phyloP scores from a whole-genome alignment of 2,113 vertebrate genomes.

The Podiceps cristatus region DNA sequence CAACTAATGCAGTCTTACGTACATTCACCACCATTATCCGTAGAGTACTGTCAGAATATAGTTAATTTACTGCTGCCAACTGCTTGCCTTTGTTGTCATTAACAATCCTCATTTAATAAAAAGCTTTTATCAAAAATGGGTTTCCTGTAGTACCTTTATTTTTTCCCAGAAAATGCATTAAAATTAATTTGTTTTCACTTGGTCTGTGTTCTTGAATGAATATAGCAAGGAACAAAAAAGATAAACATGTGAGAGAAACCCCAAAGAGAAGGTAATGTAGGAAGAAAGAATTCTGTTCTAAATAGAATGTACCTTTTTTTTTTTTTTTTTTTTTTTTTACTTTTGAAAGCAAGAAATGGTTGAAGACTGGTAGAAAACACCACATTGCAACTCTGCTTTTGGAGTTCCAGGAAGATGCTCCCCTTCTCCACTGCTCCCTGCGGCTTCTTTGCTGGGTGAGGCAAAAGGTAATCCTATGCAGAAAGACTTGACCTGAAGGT shows the following conservation, averaged over 20 bases:
- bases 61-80: slow-evolving; percentile 17
- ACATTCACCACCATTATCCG: background rate
- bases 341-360: background rate
- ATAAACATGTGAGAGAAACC: slow-evolving; percentile 12
- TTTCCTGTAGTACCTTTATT: slow-evolving; percentile 46
- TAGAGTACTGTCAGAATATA: background rate
- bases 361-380: background rate
- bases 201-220: background rate
- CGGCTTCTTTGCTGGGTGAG: background rate
- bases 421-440: background rate
- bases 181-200: slow-evolving; percentile 59
- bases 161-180: slow-evolving; percentile 53
- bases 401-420: background rate
- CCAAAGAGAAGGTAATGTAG: slow-evolving; percentile 29
- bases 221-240: slow-evolving; percentile 16
- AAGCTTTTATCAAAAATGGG: slow-evolving; percentile 40
- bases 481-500: background rate
- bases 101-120: slow-evolving; percentile 52
- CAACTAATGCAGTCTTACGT: background rate
- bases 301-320: background rate
- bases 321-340: background rate
- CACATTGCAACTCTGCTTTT: background rate
- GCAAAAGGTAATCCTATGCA: background rate
- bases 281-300: background rate
- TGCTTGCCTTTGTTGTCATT: slow-evolving; percentile 47